Conservation (phyloP, 1,140 invertebrate species). For the Teleopsis dalmanni region DNA sequence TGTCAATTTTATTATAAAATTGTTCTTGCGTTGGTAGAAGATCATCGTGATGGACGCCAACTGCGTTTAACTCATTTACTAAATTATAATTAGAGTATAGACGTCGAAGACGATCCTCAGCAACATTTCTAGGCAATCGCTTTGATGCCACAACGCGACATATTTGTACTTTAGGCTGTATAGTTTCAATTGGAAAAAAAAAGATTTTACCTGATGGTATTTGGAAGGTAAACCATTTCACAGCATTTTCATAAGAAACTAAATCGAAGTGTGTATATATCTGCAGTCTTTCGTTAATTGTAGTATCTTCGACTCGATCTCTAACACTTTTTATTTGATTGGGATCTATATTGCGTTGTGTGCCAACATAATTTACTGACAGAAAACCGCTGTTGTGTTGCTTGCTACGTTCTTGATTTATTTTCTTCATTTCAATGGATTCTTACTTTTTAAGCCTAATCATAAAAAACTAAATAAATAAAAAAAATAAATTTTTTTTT, state of each 20-base stretch:
- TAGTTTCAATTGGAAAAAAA: slow-evolving; percentile 33
- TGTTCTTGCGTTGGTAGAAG: slow-evolving; percentile 34
- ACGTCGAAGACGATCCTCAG: slow-evolving; percentile 30
- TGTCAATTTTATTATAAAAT: slow-evolving; percentile 30
- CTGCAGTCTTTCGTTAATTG: too few relatives aligned
- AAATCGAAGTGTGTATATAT: too few relatives aligned
- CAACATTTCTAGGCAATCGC: slow-evolving; percentile 36
- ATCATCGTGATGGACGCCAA: slow-evolving; percentile 22
- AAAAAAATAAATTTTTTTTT: too few relatives aligned
- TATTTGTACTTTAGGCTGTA: slow-evolving; percentile 36
- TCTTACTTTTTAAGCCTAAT: too few relatives aligned
- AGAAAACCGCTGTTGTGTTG: too few relatives aligned
- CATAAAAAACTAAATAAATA: too few relatives aligned
- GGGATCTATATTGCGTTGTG: too few relatives aligned
- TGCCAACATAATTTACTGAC: too few relatives aligned
- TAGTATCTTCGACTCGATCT: too few relatives aligned
- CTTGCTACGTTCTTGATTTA: too few relatives aligned
- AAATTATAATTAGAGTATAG: slow-evolving; percentile 30
- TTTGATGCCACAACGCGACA: slow-evolving; percentile 25
- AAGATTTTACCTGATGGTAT: slow-evolving; percentile 26
- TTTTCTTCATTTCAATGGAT: too few relatives aligned
- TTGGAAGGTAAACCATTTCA: slow-evolving; percentile 30
- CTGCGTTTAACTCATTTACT: slow-evolving; percentile 20
- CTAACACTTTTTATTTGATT: too few relatives aligned
- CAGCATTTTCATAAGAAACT: slow-evolving; percentile 33